These are phyloP conservation scores for Pelochelys cantorii DNA, from an alignment of 2,797 vertebrate genomes.

Conservation along the genomic window DNA sequence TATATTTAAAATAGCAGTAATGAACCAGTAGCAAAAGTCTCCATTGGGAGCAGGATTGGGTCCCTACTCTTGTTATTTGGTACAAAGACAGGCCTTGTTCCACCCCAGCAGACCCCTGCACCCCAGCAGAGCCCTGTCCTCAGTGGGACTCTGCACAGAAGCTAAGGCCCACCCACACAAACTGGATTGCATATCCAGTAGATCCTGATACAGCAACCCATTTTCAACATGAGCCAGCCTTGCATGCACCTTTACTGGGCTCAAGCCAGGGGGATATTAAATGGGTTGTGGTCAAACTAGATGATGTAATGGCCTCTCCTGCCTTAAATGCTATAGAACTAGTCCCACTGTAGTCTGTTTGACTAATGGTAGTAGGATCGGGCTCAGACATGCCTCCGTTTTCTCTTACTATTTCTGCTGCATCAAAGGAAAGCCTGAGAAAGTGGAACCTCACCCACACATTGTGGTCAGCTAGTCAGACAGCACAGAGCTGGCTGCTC, in stretches of 20 bases:
- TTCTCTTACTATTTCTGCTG: not conserved
- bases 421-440: not conserved
- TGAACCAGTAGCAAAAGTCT: not conserved
- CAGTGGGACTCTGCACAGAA: not conserved
- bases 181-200: not conserved
- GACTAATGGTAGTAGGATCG: not conserved
- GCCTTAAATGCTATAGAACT: not conserved
- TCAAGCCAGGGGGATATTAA: not conserved
- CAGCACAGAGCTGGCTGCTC: not conserved
- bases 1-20: not conserved
- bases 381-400: rapidly evolving
- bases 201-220: not conserved
- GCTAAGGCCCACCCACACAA: rapidly evolving
- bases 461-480: not conserved
- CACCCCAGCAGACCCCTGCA: not conserved
- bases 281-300: not conserved
- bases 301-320: not conserved
- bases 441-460: not conserved
- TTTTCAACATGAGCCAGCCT: not conserved
- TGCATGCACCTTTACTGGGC: not conserved
- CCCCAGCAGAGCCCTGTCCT: rapidly evolving
- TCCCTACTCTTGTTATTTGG: not conserved
- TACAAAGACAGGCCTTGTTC: not conserved
- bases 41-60: not conserved
- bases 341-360: not conserved